Percentiles rank a stretch among this genome's conserved stretches.
phyloP scores from a whole-genome alignment of 2,113 vertebrate species.

The Zootoca vivipara region DNA sequence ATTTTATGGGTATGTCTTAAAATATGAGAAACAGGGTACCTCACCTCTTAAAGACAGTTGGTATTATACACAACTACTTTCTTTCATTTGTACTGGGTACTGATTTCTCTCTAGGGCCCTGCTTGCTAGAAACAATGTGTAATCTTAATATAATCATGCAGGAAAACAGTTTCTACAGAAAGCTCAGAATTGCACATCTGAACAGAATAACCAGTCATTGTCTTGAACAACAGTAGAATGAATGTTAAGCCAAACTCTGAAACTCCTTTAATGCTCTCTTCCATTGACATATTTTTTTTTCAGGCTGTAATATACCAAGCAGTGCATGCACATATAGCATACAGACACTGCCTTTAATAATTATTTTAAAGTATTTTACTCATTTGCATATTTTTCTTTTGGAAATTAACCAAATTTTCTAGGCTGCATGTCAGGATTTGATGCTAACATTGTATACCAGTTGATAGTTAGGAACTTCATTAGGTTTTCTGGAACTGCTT shows the following conservation, averaged over 20 bases:
- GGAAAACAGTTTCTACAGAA: not conserved
- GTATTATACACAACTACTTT: not conserved
- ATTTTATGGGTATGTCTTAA: no score
- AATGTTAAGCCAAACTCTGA: not conserved
- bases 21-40: no score
- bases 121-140: not conserved
- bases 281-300: not conserved
- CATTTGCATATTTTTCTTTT: not conserved
- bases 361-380: not conserved
- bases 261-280: not conserved
- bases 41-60: not conserved
- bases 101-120: no score
- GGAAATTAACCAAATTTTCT: not conserved
- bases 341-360: not conserved
- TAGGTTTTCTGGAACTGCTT: not conserved
- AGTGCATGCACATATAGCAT: not conserved
- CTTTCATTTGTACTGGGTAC: no score
- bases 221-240: not conserved
- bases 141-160: constrained; percentile 3
- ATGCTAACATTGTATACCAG: not conserved
- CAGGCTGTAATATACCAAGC: not conserved
- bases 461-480: not conserved
- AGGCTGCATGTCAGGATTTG: not conserved
- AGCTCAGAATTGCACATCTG: not conserved
- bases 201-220: not conserved